A percentile compares a stretch with the other conserved stretches of the same genome.
Conservation (phyloP, 2,888 invertebrate species). For the Stenodera caucasica region DNA sequence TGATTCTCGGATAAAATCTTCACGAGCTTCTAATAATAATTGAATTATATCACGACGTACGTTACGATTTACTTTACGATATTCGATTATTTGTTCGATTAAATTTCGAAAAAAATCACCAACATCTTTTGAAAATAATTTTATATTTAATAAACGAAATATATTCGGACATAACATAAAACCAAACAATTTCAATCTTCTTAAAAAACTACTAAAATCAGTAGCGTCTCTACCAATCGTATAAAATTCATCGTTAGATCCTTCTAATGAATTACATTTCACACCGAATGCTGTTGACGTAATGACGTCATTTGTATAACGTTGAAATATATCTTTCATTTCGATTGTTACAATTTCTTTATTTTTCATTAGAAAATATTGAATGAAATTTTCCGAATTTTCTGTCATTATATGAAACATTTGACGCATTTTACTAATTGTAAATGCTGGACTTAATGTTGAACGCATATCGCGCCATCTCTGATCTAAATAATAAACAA, state of each 20-base stretch:
- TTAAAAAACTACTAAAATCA: constrained; percentile 38
- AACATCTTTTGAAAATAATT: constrained; percentile 9
- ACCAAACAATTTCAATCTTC: constrained; percentile 29
- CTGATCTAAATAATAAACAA: constrained; percentile 40
- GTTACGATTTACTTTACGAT: constrained; percentile 11
- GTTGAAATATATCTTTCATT: constrained; percentile 55
- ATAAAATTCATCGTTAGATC: constrained; percentile 61
- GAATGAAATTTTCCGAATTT: constrained; percentile 35
- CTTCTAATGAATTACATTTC: constrained; percentile 59
- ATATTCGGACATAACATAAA: constrained; percentile 25
- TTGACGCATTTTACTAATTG: constrained; percentile 44
- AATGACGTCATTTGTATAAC: constrained; percentile 59
- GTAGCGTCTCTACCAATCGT: constrained; percentile 57
- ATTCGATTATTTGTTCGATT: constrained; percentile 14
- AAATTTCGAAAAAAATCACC: constrained; percentile 10
- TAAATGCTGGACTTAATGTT: constrained; percentile 45
- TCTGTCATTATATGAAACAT: constrained; percentile 42
- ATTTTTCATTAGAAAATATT: constrained; percentile 21
- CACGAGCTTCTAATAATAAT: constrained; percentile 22
- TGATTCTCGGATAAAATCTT: too few species aligned
- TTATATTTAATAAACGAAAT: constrained; percentile 10
- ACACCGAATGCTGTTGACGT: constrained; percentile 60
- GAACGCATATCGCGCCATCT: constrained; percentile 44
- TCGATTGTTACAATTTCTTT: constrained; percentile 43
- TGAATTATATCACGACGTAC: not conserved